Base-by-base conservation (phyloP, 2,113 vertebrate species). In the Prietella phreatophila region DNA sequence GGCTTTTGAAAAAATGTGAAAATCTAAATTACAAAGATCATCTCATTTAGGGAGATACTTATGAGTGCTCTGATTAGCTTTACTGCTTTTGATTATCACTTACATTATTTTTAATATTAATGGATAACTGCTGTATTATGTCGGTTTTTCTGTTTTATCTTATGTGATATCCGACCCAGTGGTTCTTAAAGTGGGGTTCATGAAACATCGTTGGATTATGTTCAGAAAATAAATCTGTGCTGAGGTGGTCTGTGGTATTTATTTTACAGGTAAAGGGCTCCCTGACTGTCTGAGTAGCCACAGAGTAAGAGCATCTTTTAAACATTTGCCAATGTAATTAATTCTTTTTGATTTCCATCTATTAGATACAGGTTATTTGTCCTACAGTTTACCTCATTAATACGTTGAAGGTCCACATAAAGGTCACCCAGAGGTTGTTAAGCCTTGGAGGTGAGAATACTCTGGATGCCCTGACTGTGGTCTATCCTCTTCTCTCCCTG, bases 401-500 rank as follows among this genome's bases (percentile, higher is more conserved):
- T 60, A 82, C 6, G 7, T 27, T 61, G 10, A 50, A 83, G 25
- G 83, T 85, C 39, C 42, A 56, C 8, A 33, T 25, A 22, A 67
- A 69, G 47, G 84, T 85, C 84, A 85, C 53, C 69, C 67, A 42
- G 82, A 53, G 33, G 17, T 47, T 61, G 22, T 47, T 47, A 53
- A 33, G 71, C 82, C 82, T 65, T 14, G 56, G 30, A 53, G 42
- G 56, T 76, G 11, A 53, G 39, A 76, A 55, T 75, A 42, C 30
- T 65, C 71, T 58, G 78, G 85, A 71, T 17, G 25, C 60, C 83
- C 73, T 42, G 58, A 42, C 17, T 88, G 82, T 69, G 87, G n/a
- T 65, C 87, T 50, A 75, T 39, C 75, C 73, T 89, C 82, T 60
- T 65, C 81, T 71, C 83, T 30, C 85, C 17, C 82, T 79, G 56